phyloP scores from a whole-genome alignment of 2,113 vertebrate species.

The Phycodurus eques region DNA sequence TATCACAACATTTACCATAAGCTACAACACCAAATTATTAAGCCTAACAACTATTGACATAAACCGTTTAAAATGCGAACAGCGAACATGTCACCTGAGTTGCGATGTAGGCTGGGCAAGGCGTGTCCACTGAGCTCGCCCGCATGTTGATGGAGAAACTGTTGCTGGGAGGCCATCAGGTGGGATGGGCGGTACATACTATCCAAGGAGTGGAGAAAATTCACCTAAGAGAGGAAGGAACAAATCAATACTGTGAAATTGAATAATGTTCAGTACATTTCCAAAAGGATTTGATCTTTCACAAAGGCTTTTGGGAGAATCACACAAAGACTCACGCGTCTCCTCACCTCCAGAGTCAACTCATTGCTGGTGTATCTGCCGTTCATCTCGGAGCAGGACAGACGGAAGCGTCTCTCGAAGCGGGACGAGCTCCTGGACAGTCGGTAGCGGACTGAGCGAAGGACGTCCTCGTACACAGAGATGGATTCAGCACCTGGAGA shows the following conservation, averaged over 20 bases:
- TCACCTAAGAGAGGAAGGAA: slow-evolving; percentile 74
- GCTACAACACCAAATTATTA: background rate
- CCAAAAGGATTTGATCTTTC: background rate
- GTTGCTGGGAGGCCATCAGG: slow-evolving; percentile 90
- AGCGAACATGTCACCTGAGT: slow-evolving; percentile 78
- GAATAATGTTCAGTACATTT: background rate
- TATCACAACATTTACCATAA: background rate
- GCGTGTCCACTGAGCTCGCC: slow-evolving; percentile 91
- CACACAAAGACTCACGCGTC: slow-evolving; percentile 3
- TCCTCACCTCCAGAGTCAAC: slow-evolving; percentile 87
- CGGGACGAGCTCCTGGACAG: slow-evolving; percentile 84
- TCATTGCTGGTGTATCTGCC: slow-evolving; percentile 97
- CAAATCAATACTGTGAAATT: background rate
- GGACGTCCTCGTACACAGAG: slow-evolving; percentile 90
- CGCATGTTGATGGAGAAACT: slow-evolving; percentile 88
- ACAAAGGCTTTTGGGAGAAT: background rate
- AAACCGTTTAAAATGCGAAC: background rate
- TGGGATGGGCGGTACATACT: slow-evolving; percentile 87
- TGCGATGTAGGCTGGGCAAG: slow-evolving; percentile 84
- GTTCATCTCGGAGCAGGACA: slow-evolving; percentile 97
- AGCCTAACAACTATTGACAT: background rate
- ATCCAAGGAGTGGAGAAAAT: slow-evolving; percentile 89
- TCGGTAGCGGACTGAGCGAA: slow-evolving; percentile 86
- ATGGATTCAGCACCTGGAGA: slow-evolving; percentile 91
- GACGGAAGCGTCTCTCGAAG: slow-evolving; percentile 89